Evolutionary conservation across 2,797 vertebrate genomes (phyloP), one percentile per base, ranked within the genome.

Genomic region (Garrulus glandarius): DNA sequence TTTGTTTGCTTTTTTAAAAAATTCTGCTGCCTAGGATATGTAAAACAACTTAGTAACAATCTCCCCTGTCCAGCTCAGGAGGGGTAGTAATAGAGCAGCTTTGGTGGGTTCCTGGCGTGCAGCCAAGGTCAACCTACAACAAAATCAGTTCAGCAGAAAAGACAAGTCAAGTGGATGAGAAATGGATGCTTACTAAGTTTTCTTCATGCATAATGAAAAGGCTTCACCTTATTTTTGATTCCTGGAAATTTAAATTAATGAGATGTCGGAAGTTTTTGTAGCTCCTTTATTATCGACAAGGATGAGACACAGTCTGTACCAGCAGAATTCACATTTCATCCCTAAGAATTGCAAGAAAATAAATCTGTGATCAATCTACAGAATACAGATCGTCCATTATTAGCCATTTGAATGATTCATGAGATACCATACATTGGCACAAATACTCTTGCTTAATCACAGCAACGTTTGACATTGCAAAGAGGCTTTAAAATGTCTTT

Each of bases 231-330:
- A 49, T 78, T 96, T 94, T 80, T 83, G 60, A 87, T 92, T 84
- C 61, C 37, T 85, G 87, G 57, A 88, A 95, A 95, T 86, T n/a
- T 88, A 81, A 86, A 92, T 95, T 91, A 86, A 95, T 88, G 49
- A 68, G 30, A 74, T 60, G 53, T 88, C 87, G 49, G 68, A 55
- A 87, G 68, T 6, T 70, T 74, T 93, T 92, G 93, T 67, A 91
- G 52, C 32, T 94, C 44, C 44, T 87, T 83, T 87, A 63, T 76
- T 85, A 60, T 76, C 14, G 12, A 94, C 81, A 74, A 89, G 34
- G 32, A 81, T 39, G n/a, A 95, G 55, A 74, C 50, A 77, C 36
- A 43, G 87, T 91, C 67, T 86, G 91, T 81, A 84, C 79, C 59
- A 93, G 53, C 26, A 71, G 39, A 94, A 61, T 71, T 91, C 87